These are phyloP conservation scores for Zootermopsis nevadensis DNA, from an alignment of 2,888 invertebrate species.

Conservation along the genomic window DNA sequence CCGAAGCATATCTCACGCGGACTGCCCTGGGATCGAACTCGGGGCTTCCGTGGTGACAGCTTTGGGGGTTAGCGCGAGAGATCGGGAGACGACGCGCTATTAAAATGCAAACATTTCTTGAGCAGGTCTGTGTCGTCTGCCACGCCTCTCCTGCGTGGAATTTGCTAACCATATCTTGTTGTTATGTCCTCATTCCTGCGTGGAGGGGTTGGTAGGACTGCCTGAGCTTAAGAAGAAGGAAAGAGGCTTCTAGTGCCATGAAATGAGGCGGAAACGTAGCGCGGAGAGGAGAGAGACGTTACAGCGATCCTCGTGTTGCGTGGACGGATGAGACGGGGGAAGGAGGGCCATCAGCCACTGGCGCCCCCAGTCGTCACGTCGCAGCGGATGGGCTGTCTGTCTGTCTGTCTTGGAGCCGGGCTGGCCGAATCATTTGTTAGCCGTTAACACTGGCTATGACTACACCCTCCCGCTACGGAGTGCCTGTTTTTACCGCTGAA, in stretches of 20 bases:
- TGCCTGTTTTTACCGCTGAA: neutral
- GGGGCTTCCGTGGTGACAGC: too few species aligned
- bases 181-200: slow-evolving; percentile 18
- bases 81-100: neutral
- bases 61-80: too few species aligned
- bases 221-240: neutral
- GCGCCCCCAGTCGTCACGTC: neutral
- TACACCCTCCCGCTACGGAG: neutral
- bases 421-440: slow-evolving; percentile 31
- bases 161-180: slow-evolving; percentile 33
- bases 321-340: neutral
- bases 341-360: neutral
- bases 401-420: slow-evolving; percentile 3
- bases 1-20: too few species aligned
- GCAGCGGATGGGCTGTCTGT: neutral
- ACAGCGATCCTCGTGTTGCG: neutral
- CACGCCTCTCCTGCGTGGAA: neutral
- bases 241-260: neutral
- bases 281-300: neutral
- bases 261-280: slow-evolving; percentile 4
- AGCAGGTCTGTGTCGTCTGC: neutral
- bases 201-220: neutral
- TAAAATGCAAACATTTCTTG: neutral
- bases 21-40: too few species aligned
- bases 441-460: neutral